Base-by-base conservation (phyloP, 1,140 invertebrate species). In the Oedothorax gibbosus region DNA sequence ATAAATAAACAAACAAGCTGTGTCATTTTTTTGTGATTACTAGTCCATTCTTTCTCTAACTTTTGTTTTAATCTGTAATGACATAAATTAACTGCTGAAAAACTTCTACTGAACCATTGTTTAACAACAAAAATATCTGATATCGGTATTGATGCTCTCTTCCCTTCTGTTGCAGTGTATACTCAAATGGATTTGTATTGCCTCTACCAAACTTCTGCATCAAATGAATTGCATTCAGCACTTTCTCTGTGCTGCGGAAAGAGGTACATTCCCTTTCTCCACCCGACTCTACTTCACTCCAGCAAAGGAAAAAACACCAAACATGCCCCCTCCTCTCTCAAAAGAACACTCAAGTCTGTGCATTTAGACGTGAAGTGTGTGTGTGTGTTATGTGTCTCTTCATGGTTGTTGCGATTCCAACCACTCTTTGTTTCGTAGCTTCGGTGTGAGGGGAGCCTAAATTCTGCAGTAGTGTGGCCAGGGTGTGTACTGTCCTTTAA, bases 231-330 rank as follows among this genome's bases (percentile, higher is more conserved):
- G 60, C 62, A 76, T 82, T 60, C 62, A 57, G 71, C 60, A 75
- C 72, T 75, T 53, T 50, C 35, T 51, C 81, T 75, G 64, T 84
- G 81, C 81, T 76, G 81, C 81, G 76, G 81, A 73, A 84, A 75
- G 81, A 75, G 81, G 81, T 84, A 84, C 81, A 84, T 84, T 84
- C 81, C 81, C 81, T 76, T 84, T 84, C 71, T 84, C 76, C 54
- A 53, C 64, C 81, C 81, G 51, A 21, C 81, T 75, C 56, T 64
- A 60, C 21, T 73, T 15, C 56, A 62, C 56, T 35, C n/a, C 35
- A 60, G 35, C 35, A 35, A 35, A 35, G 20, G 35, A 71, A 15
- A 71, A 73, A 65, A 21, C 20, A 60, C 35, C 21, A 73, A 65
- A 73, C 69, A 81, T 60, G 66, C 65, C 62, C 68, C 80, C 68